A percentile compares a stretch with the other conserved stretches of the same genome.
Conservation (phyloP, 2,113 vertebrate genomes). For the Noctilio leporinus region DNA sequence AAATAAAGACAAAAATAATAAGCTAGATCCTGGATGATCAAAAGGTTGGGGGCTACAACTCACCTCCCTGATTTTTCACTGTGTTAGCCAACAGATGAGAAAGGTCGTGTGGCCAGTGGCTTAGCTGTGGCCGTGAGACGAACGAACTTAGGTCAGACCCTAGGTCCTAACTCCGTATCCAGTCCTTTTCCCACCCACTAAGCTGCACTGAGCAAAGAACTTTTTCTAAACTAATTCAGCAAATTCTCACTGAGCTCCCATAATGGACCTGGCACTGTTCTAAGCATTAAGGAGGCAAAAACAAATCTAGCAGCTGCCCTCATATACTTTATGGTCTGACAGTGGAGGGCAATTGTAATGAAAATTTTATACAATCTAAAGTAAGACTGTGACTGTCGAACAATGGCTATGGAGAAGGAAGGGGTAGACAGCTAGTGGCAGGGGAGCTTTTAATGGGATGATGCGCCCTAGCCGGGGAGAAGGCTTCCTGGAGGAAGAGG, state of each 20-base stretch:
- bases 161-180: background rate
- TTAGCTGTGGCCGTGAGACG: background rate
- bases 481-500: background rate
- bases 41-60: background rate
- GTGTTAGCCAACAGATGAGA: background rate
- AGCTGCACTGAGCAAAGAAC: background rate
- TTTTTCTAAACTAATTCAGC: background rate
- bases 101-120: background rate
- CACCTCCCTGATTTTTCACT: background rate
- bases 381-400: background rate
- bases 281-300: background rate
- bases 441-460: background rate
- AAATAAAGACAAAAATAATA: background rate
- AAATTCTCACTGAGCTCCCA: background rate
- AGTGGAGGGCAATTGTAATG: background rate
- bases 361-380: background rate
- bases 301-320: background rate
- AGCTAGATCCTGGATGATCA: background rate
- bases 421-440: background rate
- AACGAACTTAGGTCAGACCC: background rate
- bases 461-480: background rate
- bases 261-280: background rate
- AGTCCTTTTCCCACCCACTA: background rate
- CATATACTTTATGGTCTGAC: background rate
- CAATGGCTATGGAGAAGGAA: background rate